Base-by-base conservation (phyloP, 2,113 vertebrate genomes). In the Lutjanus erythropterus region DNA sequence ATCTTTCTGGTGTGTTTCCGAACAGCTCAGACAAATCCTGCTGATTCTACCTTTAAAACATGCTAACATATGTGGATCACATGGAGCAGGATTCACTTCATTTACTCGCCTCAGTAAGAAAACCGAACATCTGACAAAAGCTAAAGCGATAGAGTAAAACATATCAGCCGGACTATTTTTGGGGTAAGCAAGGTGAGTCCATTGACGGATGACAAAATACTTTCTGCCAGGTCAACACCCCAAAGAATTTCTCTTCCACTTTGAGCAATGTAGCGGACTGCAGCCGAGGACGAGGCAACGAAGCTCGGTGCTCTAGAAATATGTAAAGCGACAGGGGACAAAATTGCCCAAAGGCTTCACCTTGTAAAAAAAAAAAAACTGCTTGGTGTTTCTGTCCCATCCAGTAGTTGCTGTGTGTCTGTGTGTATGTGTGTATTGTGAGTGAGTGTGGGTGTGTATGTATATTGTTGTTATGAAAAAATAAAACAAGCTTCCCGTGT, bases 301-400 rank as follows among this genome's bases (percentile, higher is more conserved):
- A 81, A 73, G 73, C 78, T 62, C 55, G 55, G 50, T 73, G 44
- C 1, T 78, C 42, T 12, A 42, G 72, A 88, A 89, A 88, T 81
- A 92, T 85, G 19, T 27, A 84, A 88, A 82, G 69, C 23, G 81
- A 89, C 80, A 85, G 55, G 55, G 66, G 65, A 75, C 78, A 76
- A 86, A 92, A 77, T 42, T 44, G 80, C 81, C 83, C 52, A 71
- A 80, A 83, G 75, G 75, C 58, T 59, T 81, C 67, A 81, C 87
- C 77, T 79, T 84, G 72, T 62, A 41, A 65, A 77, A 50, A 75
- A 60, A n/a, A 41, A 64, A 77, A 52, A 75, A 61, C 52, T 33
- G 27, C 55, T 61, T 66, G 62, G 16, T 76, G 58, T 77, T 61
- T 73, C 23, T 37, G 44, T 71, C 49, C 44, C 39, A 33, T 79